A percentile compares a stretch with the other conserved stretches of the same genome.
These are phyloP conservation scores for Microplitis deprimator DNA, from an alignment of 2,888 invertebrate genomes.

Conservation along the genomic window DNA sequence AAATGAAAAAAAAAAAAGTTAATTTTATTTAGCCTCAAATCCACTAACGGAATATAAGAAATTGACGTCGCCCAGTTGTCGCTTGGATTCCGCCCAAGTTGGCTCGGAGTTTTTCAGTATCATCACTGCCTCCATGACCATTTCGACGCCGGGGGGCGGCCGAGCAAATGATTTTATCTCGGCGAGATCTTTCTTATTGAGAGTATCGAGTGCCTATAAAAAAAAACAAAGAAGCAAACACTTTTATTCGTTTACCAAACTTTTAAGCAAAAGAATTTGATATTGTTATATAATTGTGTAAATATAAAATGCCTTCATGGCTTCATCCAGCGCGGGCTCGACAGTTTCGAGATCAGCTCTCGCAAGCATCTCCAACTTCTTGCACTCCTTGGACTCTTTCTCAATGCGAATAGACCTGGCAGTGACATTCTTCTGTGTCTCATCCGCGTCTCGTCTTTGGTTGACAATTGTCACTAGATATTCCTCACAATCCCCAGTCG, in stretches of 20 bases:
- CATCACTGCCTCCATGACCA: constrained; percentile 92
- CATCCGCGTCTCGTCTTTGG: constrained; percentile 87
- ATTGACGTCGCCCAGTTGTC: constrained; percentile 86
- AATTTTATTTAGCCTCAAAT: not conserved
- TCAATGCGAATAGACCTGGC: constrained; percentile 82
- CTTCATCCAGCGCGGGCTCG: constrained; percentile 90
- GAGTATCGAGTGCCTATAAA: constrained; percentile 79
- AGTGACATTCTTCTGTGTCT: constrained; percentile 81
- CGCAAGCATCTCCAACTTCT: constrained; percentile 86
- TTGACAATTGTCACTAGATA: constrained; percentile 86
- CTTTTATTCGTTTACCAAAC: not conserved
- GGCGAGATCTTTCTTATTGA: constrained; percentile 89
- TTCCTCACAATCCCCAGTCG: constrained; percentile 88
- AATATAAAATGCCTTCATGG: constrained; percentile 74
- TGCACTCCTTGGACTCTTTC: constrained; percentile 86
- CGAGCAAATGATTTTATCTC: constrained; percentile 92
- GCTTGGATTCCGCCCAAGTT: constrained; percentile 90
- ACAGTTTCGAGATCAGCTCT: constrained; percentile 87
- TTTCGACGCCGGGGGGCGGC: constrained; percentile 90
- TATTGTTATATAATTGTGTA: not conserved
- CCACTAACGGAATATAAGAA: constrained; percentile 77
- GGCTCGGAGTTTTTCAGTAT: constrained; percentile 85
- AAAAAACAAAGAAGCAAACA: not conserved
- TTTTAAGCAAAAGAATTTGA: not conserved
- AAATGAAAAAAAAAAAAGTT: constrained; percentile 1